Evolutionary conservation across 2,797 vertebrate species (phyloP).

Genomic region (Lepilemur ruficaudatus): DNA sequence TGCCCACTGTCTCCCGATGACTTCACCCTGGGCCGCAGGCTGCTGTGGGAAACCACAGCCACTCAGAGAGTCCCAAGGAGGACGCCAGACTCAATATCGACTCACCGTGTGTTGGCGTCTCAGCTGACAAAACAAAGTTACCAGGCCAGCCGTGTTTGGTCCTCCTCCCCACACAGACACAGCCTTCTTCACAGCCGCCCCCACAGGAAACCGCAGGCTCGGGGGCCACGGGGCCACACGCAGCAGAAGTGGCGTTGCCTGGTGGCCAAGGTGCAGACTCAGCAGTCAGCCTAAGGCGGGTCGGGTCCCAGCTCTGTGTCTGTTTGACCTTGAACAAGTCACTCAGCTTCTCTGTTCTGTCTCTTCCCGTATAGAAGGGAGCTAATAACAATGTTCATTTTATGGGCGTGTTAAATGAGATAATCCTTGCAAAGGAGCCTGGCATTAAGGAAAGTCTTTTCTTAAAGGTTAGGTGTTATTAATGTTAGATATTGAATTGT

Average conservation of each 20-base stretch:
- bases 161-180: background rate
- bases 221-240: background rate
- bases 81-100: conserved; percentile 55
- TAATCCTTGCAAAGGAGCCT: background rate
- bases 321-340: background rate
- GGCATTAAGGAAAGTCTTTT: background rate
- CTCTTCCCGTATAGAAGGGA: background rate
- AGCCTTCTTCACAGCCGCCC: conserved; percentile 25
- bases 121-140: conserved; percentile 74
- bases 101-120: conserved; percentile 59
- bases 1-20: background rate
- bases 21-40: background rate
- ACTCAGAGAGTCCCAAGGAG: background rate
- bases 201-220: background rate
- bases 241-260: background rate
- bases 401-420: background rate
- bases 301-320: background rate
- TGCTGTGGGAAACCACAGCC: conserved; percentile 53
- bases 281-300: background rate
- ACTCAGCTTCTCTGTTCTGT: background rate
- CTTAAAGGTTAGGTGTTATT: background rate
- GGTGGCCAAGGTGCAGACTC: background rate
- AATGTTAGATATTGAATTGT: background rate
- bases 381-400: background rate
- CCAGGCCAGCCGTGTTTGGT: background rate